A percentile compares a stretch with the other conserved stretches of the same genome.
Evolutionary conservation across 2,797 vertebrate genomes (phyloP).

Genomic region (Threskiornis aethiopicus): DNA sequence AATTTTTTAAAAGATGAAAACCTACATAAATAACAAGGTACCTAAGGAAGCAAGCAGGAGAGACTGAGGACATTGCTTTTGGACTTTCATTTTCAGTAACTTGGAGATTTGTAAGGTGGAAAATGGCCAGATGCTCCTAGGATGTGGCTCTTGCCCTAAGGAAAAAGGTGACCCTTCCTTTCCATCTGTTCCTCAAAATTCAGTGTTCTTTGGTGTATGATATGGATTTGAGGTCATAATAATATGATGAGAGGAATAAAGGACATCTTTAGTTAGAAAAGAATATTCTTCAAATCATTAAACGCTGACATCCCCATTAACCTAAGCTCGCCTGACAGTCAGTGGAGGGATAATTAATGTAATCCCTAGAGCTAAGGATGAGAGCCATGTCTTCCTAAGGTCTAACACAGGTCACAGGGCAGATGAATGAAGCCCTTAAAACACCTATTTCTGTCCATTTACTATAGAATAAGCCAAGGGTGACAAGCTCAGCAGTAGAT

Average conservation of each 20-base stretch:
- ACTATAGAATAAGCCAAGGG: not conserved
- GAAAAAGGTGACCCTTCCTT: not conserved
- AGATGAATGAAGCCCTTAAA: slow-evolving; percentile 17
- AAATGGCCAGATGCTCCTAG: not conserved
- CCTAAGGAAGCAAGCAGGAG: not conserved
- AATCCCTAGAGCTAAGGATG: not conserved
- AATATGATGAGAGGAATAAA: slow-evolving; percentile 1
- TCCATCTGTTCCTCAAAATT: not conserved
- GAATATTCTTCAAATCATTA: slow-evolving; percentile 25
- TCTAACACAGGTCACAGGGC: not conserved
- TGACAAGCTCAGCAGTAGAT: not conserved
- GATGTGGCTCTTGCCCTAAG: not conserved
- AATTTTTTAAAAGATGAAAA: not conserved
- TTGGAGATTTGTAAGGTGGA: not conserved
- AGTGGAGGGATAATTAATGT: not conserved
- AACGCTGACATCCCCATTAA: slow-evolving; percentile 9
- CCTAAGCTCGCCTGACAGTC: not conserved
- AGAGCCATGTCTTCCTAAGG: slow-evolving; percentile 17
- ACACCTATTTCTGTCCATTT: slow-evolving; percentile 11
- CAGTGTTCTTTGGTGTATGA: not conserved
- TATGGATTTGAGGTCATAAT: not conserved
- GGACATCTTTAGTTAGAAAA: not conserved
- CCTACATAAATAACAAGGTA: not conserved
- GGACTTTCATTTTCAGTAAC: not conserved
- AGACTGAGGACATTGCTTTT: not conserved